Percentiles rank a stretch among this genome's conserved stretches.
phyloP scores from a whole-genome alignment of 2,113 vertebrate species.

The Eurypyga helias region DNA sequence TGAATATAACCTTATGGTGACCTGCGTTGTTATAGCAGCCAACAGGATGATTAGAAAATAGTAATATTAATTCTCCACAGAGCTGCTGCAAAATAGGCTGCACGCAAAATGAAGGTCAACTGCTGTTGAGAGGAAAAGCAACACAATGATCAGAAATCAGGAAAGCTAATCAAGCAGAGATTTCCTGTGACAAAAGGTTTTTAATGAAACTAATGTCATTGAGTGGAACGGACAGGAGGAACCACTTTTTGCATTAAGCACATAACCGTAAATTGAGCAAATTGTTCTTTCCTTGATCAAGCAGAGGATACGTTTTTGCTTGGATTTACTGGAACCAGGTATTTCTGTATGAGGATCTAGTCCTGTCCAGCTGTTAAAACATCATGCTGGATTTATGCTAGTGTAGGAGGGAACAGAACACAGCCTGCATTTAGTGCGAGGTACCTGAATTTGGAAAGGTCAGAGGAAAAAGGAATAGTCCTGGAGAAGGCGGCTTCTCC shows the following conservation, averaged over 20 bases:
- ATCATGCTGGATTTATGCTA: neutral
- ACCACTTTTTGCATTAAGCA: neutral
- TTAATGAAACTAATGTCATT: neutral
- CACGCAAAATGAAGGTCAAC: neutral
- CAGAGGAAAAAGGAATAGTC: neutral
- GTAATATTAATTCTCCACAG: no score
- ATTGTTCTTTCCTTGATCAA: neutral
- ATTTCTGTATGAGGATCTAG: neutral
- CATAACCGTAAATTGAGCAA: neutral
- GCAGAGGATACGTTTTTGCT: neutral
- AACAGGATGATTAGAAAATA: neutral
- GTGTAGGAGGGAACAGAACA: neutral
- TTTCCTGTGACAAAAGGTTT: neutral
- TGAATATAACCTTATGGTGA: neutral
- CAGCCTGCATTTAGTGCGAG: neutral
- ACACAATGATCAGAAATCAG: neutral
- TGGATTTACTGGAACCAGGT: neutral
- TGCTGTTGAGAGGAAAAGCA: neutral
- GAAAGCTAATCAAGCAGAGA: neutral
- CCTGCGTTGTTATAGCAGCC: accelerated
- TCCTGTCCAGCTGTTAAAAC: neutral
- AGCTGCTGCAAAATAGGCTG: neutral
- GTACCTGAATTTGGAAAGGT: neutral
- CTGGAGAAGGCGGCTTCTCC: neutral
- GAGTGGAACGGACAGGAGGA: neutral